Evolutionary conservation across 2,113 vertebrate genomes (phyloP).

Genomic region (Chionis minor): DNA sequence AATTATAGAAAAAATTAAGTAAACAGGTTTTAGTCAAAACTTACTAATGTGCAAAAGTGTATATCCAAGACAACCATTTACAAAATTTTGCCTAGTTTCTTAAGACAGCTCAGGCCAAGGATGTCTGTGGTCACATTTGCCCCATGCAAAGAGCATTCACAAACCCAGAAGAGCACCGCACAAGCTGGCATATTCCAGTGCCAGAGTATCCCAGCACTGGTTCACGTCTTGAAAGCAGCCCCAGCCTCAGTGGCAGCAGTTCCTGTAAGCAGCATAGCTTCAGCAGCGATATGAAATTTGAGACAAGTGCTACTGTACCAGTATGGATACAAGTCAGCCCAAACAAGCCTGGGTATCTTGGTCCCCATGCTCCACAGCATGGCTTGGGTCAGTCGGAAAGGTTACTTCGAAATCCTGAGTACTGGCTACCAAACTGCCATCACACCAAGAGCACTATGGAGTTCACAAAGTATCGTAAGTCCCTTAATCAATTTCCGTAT

Average conservation of each 20-base stretch:
- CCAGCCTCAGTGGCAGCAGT: neutral
- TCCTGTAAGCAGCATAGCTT: neutral
- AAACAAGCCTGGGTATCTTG: neutral
- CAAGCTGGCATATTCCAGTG: neutral
- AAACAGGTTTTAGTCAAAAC: neutral
- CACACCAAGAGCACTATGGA: neutral
- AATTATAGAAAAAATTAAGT: neutral
- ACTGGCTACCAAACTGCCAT: neutral
- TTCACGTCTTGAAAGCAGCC: neutral
- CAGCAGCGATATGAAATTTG: neutral
- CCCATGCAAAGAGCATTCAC: neutral
- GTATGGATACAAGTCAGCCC: neutral
- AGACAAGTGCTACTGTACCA: neutral
- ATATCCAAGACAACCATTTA: neutral
- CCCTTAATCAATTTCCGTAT: neutral
- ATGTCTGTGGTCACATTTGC: neutral
- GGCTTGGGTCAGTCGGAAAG: neutral
- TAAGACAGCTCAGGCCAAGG: neutral
- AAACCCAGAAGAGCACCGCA: neutral
- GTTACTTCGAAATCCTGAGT: neutral
- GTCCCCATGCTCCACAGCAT: neutral
- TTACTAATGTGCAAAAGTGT: neutral
- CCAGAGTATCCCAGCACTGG: neutral
- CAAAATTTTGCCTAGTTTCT: neutral
- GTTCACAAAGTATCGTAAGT: neutral